Evolutionary conservation across 2,888 invertebrate genomes (phyloP), one percentile per base, ranked within the genome.

Genomic region (Julus scandinavius): DNA sequence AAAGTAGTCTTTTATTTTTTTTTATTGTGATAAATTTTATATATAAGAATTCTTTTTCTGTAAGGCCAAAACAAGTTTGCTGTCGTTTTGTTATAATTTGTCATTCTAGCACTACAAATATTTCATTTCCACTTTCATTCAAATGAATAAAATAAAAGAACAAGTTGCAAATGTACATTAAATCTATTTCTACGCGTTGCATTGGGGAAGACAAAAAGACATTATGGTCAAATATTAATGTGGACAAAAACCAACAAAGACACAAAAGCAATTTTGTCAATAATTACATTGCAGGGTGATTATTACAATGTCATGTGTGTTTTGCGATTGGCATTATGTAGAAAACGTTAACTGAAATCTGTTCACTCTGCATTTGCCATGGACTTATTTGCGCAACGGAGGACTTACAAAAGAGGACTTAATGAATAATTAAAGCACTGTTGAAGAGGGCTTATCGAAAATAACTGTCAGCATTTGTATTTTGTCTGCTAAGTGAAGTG

Each of bases 391-490:
- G n/a, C 20, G n/a, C n/a, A 63, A n/a, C 9, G 2, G 29, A 29
- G 29, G 29, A 29, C 11, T 72, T 20, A 15, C 58, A 17, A 15
- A 58, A n/a, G 58, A 17, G 6, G 7, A 20, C 72, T 72, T 72
- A 72, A 72, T 72, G 29, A 29, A 72, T 72, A 72, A n/a, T n/a
- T n/a, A n/a, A 72, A 72, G 29, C 72, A 29, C 72, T 2, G 20
- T 72, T 72, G 9, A 72, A 72, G 29, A 72, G 11, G 72, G 72
- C 72, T 72, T 72, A 72, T 72, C 72, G 72, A 72, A 20, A 72
- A 72, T 72, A 72, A 11, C 72, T 72, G 72, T 72, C 72, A 29
- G 45, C 9, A 20, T 72, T 72, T 72, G n/a, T 72, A 72, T 72
- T 20, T 72, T 29, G 72, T 72, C n/a, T 72, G 20, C 3, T 63